phyloP scores from a whole-genome alignment of 2,888 invertebrate species.

The Drosophila robusta region DNA sequence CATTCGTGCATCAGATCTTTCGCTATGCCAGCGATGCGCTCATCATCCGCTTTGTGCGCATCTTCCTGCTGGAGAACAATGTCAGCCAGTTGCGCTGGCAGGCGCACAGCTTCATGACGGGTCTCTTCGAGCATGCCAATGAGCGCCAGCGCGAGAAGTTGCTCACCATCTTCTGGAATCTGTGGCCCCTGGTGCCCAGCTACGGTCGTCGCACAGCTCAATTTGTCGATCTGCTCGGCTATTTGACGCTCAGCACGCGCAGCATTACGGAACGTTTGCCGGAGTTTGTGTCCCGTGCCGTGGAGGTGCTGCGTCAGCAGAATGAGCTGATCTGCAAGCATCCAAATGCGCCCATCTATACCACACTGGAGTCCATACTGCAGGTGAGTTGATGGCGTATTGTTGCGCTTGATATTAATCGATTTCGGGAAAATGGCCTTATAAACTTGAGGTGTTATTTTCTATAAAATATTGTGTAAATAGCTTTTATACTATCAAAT shows the following conservation, averaged over 20 bases:
- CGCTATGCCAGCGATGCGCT: constrained; percentile 86
- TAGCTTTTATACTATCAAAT: too few relatives aligned
- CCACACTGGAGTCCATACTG: constrained; percentile 95
- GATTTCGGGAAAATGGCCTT: too few relatives aligned
- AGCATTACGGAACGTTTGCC: constrained; percentile 88
- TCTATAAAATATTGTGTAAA: too few relatives aligned
- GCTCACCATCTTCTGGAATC: constrained; percentile 93
- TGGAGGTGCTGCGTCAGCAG: constrained; percentile 93
- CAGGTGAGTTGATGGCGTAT: constrained; percentile 87
- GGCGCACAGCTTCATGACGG: constrained; percentile 93
- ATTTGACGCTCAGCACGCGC: constrained; percentile 94
- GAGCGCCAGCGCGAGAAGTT: constrained; percentile 91
- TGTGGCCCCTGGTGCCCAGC: constrained; percentile 95
- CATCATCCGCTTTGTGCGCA: constrained; percentile 90
- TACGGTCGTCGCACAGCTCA: constrained; percentile 98
- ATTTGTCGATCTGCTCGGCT: constrained; percentile 98
- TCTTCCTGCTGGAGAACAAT: constrained; percentile 97
- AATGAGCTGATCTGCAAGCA: constrained; percentile 95
- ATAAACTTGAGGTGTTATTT: too few relatives aligned
- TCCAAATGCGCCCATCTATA: constrained; percentile 97
- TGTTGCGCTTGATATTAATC: not conserved
- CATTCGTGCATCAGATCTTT: constrained; percentile 90
- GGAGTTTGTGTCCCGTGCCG: constrained; percentile 94
- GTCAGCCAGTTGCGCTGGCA: constrained; percentile 97
- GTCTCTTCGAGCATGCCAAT: constrained; percentile 94